Evolutionary conservation across 1,140 invertebrate genomes (phyloP).

Genomic region (Aphis craccivora): DNA sequence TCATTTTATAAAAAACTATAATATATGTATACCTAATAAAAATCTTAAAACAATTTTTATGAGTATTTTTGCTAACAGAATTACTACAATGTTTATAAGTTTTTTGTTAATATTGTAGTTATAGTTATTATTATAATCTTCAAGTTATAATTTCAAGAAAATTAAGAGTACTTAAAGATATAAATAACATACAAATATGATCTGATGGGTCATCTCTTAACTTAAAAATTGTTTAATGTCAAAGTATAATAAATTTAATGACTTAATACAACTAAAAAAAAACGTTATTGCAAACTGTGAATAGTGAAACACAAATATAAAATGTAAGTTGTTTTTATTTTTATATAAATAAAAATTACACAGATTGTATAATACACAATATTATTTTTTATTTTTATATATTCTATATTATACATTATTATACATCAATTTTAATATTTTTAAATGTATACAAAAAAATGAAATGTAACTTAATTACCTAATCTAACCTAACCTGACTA

Average conservation of each 20-base stretch:
- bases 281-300: not conserved
- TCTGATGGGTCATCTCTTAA: not conserved
- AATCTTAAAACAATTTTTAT: too few relatives aligned
- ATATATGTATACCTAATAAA: too few relatives aligned
- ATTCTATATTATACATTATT: too few relatives aligned
- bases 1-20: too few relatives aligned
- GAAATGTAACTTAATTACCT: not conserved
- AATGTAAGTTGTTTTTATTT: not conserved
- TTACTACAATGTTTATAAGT: not conserved
- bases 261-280: not conserved
- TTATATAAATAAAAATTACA: not conserved
- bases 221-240: not conserved
- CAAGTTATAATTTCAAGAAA: too few relatives aligned
- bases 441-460: not conserved
- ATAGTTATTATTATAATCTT: too few relatives aligned
- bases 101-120: too few relatives aligned
- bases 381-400: too few relatives aligned
- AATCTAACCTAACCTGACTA: too few relatives aligned
- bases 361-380: too few relatives aligned
- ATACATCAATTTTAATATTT: not conserved
- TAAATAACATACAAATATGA: not conserved
- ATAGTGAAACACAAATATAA: not conserved
- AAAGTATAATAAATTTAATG: not conserved
- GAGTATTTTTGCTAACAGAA: too few relatives aligned
- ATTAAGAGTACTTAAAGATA: not conserved